Evolutionary conservation across 53 echinoderm and acorn worm genomes (phyloP).

Genomic region (Henricia sp.): DNA sequence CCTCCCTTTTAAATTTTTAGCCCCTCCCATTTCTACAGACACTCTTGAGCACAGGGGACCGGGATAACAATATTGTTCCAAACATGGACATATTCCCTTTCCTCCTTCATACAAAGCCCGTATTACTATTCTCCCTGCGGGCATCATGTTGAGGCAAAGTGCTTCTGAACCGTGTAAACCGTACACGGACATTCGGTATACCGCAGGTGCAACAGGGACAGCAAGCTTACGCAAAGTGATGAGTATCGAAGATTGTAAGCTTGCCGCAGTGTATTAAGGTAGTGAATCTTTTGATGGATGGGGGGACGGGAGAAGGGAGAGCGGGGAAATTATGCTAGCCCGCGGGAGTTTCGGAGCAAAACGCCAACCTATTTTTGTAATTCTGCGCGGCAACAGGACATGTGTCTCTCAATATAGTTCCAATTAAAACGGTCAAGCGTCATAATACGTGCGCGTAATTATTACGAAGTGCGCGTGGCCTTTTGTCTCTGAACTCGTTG

Average conservation of each 20-base stretch:
- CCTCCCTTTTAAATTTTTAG: no score
- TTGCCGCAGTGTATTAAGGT: neutral
- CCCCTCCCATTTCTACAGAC: no score
- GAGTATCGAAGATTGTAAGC: constrained; percentile 16
- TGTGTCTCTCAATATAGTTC: neutral
- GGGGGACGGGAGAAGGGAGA: neutral
- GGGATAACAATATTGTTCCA: no score
- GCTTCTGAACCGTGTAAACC: neutral
- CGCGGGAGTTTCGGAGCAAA: neutral
- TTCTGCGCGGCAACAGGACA: neutral
- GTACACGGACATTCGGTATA: neutral
- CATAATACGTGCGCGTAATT: neutral
- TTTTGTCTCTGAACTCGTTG: neutral
- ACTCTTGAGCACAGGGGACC: no score
- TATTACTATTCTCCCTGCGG: no score
- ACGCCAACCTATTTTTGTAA: neutral
- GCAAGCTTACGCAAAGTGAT: neutral
- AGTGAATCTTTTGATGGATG: constrained; percentile 15
- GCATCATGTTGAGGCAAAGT: no score
- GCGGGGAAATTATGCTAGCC: constrained; percentile 24
- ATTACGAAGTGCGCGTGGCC: neutral
- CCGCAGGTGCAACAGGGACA: neutral
- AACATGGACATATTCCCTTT: no score
- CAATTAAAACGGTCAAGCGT: neutral
- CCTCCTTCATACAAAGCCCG: no score